Evolutionary conservation across 2,888 invertebrate genomes (phyloP), one percentile per base, ranked within the genome.

Genomic region (Heliconius hortense): DNA sequence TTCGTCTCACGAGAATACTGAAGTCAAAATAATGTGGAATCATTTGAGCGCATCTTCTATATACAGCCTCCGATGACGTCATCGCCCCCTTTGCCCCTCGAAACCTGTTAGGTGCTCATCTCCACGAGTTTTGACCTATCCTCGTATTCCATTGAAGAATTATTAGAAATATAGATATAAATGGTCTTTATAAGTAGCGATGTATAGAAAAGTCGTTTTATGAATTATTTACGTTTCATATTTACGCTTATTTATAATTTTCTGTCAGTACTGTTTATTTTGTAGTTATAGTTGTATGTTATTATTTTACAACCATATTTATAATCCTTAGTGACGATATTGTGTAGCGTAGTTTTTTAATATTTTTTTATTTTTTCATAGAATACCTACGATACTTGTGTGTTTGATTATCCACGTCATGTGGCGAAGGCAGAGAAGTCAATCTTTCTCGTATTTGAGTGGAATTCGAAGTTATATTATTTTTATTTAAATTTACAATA

Each of bases 51-150:
- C 89, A 90, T 90, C 91, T 88, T 86, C 89, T 93, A 92, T 92
- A 92, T 93, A 93, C 90, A 90, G 90, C 88, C 89, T 91, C 89
- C 88, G 82, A 80, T 91, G 91, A 93, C 91, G 92, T 92, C 90
- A 92, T 80, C 80, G 80, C 80, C 77, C 76, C 73, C 80, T 76
- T 73, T 77, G 71, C 79, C 77, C 80, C 79, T 79, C 77, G 78
- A 85, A 90, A 92, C 90, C 87, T 79, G 90, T 90, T 82, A 71
- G 71, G 78, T 82, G 82, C 86, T 83, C 90, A 89, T 91, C 92
- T 88, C 88, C 89, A 82, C 87, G 88, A 89, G 85, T 68, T 48
- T 74, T 74, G 73, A 73, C 76, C 73, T 59, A 64, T 62, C 28
- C 24, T 66, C 43, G 21, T 15, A 43, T 28, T 76, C 26, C 70